Base-by-base conservation (phyloP, 1,140 invertebrate genomes). In the Drosophila paulistorum region DNA sequence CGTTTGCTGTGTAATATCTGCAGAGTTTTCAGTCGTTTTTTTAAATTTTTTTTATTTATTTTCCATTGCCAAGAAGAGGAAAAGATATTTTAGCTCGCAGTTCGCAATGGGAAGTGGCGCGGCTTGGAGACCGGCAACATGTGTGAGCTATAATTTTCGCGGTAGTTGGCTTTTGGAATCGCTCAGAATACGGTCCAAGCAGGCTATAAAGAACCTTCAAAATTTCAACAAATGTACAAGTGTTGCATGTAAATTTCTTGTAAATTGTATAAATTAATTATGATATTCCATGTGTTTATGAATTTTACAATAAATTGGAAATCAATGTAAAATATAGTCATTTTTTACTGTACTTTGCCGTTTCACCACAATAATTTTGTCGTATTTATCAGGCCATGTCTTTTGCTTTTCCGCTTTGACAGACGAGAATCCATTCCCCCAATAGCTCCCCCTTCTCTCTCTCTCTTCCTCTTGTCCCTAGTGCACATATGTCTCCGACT, bases 141-240 rank as follows among this genome's bases (percentile, higher is more conserved):
- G 86, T 85, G 82, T 85, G 66, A 30, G 57, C 65, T 71, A 81
- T 75, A 78, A 86, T 79, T 85, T 79, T 81, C 75, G 82, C 81
- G 78, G 68, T 66, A 65, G 68, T 77, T 85, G 68, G 42, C 26
- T 65, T 61, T 74, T 60, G 57, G 57, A 65, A 80, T 84, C 60
- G 64, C 14, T 11, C 9, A 48, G n/a, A 20, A 1, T 51, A 51
- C 17, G 23, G 45, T 51, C 20, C 14, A 51, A 11, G 3, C 20
- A 4, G 2, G 45, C 45, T 51, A 51, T 6, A n/a, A 23, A 0
- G 3, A 48, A 37, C 10, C 1, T 39, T 39, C 6, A 39, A 11
- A 11, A 39, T 5, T 9, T 0, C 10, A 13, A 7, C 2, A 13
- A 7, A 11, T 17, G 17, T 20, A 4, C 6, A 2, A 48, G 6